Evolutionary conservation across 2,888 invertebrate genomes (phyloP), one percentile per base, ranked within the genome.

Genomic region (Nasonovia ribisnigri): DNA sequence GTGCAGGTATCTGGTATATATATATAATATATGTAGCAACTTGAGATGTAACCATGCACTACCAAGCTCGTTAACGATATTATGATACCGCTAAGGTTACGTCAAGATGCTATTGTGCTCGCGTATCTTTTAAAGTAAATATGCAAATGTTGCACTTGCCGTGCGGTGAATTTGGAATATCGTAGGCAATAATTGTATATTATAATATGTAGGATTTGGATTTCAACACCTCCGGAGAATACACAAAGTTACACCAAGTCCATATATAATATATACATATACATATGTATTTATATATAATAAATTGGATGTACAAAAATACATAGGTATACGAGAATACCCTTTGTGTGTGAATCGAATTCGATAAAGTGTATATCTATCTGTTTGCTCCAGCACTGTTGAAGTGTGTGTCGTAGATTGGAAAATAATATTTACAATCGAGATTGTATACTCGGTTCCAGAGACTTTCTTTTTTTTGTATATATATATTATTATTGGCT

Each of bases 391-490:
- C 92, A 26, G 42, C 26, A 26, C 89, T 3, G 48, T 36, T 46
- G 54, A 84, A 46, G 86, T 51, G 42, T 46, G 11, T 67, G 88
- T 84, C 29, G n/a, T 77, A 42, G 67, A 88, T 88, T 67, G 88
- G 51, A 43, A 77, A 89, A 89, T 89, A 84, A 89, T 89, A 93
- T 93, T 93, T 93, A 84, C 93, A 84, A 43, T 84, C 57, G 54
- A 93, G 93, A 89, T 89, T 88, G 88, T 91, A 86, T 51, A 57
- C 84, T 89, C 10, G 89, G 54, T 89, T 89, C 46, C 89, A 13
- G 43, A n/a, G 29, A 36, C 8, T 4, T 11, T 93, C 84, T 84
- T 48, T 36, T 46, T 24, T n/a, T 0, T 36, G 6, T 84, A 11
- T 84, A 42, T 42, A 84, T 1, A 84, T 84, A 84, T 84, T 57